Evolutionary conservation across 2,888 invertebrate genomes (phyloP), one percentile per base, ranked within the genome.

Genomic region (Ashinkailepas kermadecensis): DNA sequence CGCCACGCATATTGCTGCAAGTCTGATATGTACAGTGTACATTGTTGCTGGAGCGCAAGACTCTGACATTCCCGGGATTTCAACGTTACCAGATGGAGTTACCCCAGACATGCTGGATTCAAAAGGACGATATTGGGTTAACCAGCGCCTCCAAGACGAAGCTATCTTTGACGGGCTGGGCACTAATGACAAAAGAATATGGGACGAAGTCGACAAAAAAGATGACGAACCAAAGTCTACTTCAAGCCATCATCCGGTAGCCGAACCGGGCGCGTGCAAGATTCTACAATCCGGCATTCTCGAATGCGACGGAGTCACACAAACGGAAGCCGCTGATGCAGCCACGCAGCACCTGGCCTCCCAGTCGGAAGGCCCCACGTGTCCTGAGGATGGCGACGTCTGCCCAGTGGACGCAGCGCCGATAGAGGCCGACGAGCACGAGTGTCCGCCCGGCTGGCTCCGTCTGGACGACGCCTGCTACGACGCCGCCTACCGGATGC

Each of bases 401-500:
- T 74, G 74, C 18, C 74, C 18, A 2, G 74, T 54, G 4, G 15
- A 39, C 7, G 74, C 15, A 54, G 74, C 25, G 6, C 25, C 13
- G 15, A 9, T 54, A 0, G 59, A 59, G 59, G 59, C n/a, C 39
- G 70, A 70, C 23, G 74, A 39, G 74, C 39, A 1, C 54, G 74
- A 74, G 12, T 74, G 74, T 54, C 74, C 74, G 18, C 18, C 18
- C 39, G 25, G 39, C 54, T 74, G 74, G 74, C 15, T 74, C 6
- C 74, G 74, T 1, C 54, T 74, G 74, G 74, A 21, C 18, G 54
- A 15, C 39, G 18, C 39, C 74, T 74, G 74, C 54, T 74, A 74
- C 54, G 74, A 39, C 54, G 74, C 74, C 4, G 74, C 74, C 8
- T 74, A 74, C 74, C 39, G 54, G 74, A 74, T 74, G 74, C 74